phyloP scores from a whole-genome alignment of 2,113 vertebrate species.

The Riparia riparia region DNA sequence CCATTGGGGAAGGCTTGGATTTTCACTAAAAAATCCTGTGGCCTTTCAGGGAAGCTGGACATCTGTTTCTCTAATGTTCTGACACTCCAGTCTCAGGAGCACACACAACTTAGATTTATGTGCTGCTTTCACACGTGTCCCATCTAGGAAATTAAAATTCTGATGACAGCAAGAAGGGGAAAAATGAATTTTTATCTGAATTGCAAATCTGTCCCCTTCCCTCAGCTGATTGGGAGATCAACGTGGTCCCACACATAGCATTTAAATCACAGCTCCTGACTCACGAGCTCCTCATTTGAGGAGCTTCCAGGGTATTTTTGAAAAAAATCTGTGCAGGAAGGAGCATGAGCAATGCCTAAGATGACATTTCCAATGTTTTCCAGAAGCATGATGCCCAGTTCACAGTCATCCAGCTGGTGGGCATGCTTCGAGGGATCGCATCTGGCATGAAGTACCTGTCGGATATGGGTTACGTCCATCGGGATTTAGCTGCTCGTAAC shows the following conservation, averaged over 20 bases:
- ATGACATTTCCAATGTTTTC: constrained; percentile 49
- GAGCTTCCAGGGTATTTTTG: not conserved
- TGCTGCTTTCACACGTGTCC: not conserved
- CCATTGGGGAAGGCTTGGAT: not conserved
- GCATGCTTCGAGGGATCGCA: constrained; percentile 90
- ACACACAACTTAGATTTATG: not conserved
- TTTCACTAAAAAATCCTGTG: not conserved
- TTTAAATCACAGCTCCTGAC: not conserved
- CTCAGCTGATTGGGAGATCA: not conserved
- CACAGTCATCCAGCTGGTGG: constrained; percentile 92
- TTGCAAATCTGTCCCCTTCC: not conserved
- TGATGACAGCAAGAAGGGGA: not conserved
- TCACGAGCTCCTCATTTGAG: not conserved
- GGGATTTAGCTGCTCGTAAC: constrained; percentile 88
- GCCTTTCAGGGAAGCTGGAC: not conserved
- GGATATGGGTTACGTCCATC: constrained; percentile 91
- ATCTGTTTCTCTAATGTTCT: not conserved
- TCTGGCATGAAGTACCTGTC: constrained; percentile 92
- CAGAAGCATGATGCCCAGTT: constrained; percentile 98
- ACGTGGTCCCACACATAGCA: not conserved
- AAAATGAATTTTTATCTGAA: not conserved
- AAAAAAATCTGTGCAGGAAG: not conserved
- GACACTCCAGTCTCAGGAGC: not conserved
- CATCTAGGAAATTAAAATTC: not conserved
- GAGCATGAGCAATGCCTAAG: not conserved